Conservation (phyloP, 35 echinoderm and acorn worm species). For the Patiria miniata region DNA sequence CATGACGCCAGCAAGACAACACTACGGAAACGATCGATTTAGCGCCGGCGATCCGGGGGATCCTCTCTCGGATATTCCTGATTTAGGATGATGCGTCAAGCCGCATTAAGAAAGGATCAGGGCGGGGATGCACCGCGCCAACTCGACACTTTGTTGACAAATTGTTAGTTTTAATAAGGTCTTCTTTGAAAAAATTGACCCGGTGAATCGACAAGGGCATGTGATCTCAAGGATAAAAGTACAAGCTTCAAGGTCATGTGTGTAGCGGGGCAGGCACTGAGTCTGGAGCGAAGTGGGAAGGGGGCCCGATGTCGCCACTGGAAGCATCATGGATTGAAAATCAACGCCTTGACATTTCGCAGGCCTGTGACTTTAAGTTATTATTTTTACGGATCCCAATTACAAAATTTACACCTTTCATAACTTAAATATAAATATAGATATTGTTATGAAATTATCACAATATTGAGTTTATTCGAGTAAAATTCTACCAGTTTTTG, state of each 20-base stretch:
- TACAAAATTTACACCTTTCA: no score
- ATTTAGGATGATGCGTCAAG: slow-evolving; percentile 21
- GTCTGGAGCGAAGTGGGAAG: no score
- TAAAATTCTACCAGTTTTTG: no score
- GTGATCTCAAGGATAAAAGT: slow-evolving; percentile 3
- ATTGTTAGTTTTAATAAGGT: neutral
- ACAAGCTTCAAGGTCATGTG: neutral
- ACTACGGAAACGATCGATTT: slow-evolving; percentile 22
- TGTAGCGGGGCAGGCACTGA: neutral
- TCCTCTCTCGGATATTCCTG: slow-evolving; percentile 7
- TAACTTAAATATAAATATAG: no score
- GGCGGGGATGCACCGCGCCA: neutral
- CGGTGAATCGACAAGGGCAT: neutral
- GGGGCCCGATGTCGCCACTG: no score
- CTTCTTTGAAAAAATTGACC: neutral
- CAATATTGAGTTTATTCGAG: no score
- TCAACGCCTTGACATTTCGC: no score
- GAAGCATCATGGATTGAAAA: no score
- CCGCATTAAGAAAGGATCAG: slow-evolving; percentile 18
- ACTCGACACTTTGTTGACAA: slow-evolving; percentile 13
- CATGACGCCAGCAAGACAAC: neutral
- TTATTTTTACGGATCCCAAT: no score
- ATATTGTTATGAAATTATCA: no score
- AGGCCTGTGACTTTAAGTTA: no score
- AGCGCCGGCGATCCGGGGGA: neutral